These are phyloP conservation scores for Bombus haemorrhoidalis DNA, from an alignment of 1,140 invertebrate genomes.

Conservation along the genomic window DNA sequence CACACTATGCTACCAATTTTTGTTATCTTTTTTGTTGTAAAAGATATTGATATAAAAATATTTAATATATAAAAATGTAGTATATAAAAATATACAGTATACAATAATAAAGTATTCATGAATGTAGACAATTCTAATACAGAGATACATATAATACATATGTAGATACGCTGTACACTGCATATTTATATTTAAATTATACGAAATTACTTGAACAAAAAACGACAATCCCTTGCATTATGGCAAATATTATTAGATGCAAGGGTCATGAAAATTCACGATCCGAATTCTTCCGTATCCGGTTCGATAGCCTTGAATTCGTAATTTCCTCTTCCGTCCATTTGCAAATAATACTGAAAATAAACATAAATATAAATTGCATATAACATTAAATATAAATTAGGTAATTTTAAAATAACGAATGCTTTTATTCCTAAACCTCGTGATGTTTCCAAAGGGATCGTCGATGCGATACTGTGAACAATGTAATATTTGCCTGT, in stretches of 20 bases:
- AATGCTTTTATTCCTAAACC: slow-evolving; percentile 77
- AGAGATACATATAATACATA: slow-evolving; percentile 17
- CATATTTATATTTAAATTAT: slow-evolving; percentile 17
- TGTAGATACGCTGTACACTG: slow-evolving; percentile 14
- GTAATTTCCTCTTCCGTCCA: slow-evolving; percentile 96
- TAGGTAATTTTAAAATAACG: not conserved
- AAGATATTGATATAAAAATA: slow-evolving; percentile 72
- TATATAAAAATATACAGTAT: slow-evolving; percentile 68
- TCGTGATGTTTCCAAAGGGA: slow-evolving; percentile 98
- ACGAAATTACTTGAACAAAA: slow-evolving; percentile 5
- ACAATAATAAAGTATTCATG: slow-evolving; percentile 21
- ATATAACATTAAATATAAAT: not conserved
- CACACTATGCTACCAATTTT: slow-evolving; percentile 13
- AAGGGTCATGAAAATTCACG: slow-evolving; percentile 84
- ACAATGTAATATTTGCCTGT: slow-evolving; percentile 94
- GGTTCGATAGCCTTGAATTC: slow-evolving; percentile 93
- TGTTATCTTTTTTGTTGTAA: slow-evolving; percentile 22
- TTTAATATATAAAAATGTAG: slow-evolving; percentile 35
- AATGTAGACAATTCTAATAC: slow-evolving; percentile 4
- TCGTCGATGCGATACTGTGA: slow-evolving; percentile 98
- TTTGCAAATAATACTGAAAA: slow-evolving; percentile 92
- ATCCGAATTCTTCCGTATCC: slow-evolving; percentile 96
- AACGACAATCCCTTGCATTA: slow-evolving; percentile 46
- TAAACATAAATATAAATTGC: slow-evolving; percentile 22
- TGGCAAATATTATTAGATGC: slow-evolving; percentile 38